Evolutionary conservation across 2,888 invertebrate species (phyloP).

Genomic region (Aelia acuminata): DNA sequence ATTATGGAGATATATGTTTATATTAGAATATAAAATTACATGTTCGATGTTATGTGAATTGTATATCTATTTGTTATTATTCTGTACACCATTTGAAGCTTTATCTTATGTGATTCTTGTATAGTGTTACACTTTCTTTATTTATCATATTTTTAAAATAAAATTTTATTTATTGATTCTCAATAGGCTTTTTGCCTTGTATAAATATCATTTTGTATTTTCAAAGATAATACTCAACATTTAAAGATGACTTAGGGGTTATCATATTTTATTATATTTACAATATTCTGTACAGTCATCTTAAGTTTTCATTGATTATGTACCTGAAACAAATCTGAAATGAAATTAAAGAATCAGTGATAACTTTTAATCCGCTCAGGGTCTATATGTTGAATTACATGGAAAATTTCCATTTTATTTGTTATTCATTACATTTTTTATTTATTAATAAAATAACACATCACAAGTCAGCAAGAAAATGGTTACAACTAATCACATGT

Average conservation of each 20-base stretch:
- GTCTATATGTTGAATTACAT: no score
- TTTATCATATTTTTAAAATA: slow-evolving; percentile 28
- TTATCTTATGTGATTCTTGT: slow-evolving; percentile 12
- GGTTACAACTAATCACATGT: no score
- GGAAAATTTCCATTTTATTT: no score
- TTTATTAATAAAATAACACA: no score
- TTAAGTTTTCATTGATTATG: no score
- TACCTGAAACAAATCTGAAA: no score
- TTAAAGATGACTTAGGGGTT: not conserved
- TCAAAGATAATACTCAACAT: not conserved
- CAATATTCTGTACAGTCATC: no score
- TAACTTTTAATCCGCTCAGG: no score
- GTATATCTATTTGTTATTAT: slow-evolving; percentile 22
- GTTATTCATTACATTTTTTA: no score
- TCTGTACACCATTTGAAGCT: slow-evolving; percentile 6
- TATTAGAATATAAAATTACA: slow-evolving; percentile 36
- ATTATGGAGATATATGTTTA: slow-evolving; percentile 1
- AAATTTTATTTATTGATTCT: slow-evolving; percentile 41
- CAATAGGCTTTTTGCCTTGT: not conserved
- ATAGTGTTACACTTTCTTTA: not conserved
- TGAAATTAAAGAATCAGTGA: no score
- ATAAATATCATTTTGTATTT: not conserved
- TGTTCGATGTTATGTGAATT: slow-evolving; percentile 14
- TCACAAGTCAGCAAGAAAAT: no score
- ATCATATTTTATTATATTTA: not conserved